Evolutionary conservation across 2,888 invertebrate species (phyloP).

Genomic region (Drosophila niveifrons): DNA sequence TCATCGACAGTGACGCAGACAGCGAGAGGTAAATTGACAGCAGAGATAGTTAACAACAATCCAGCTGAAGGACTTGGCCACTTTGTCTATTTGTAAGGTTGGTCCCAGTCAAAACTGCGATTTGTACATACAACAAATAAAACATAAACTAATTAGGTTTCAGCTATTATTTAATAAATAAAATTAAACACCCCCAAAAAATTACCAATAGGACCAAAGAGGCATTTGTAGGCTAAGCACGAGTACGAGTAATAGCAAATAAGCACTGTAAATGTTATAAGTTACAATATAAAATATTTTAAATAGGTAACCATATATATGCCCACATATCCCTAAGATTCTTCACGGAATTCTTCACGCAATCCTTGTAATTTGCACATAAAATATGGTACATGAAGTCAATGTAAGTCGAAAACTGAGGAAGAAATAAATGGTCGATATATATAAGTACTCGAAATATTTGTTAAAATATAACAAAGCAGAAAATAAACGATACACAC

Average conservation of each 20-base stretch:
- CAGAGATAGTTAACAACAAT: conserved; percentile 84
- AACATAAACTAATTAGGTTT: conserved; percentile 15
- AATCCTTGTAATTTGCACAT: no score
- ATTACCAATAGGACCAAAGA: conserved; percentile 72
- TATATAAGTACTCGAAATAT: no score
- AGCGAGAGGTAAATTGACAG: conserved; percentile 30
- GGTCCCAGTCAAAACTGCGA: conserved; percentile 19
- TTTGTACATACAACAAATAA: conserved; percentile 40
- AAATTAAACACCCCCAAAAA: conserved; percentile 50
- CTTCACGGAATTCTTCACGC: no score
- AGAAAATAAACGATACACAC: no score
- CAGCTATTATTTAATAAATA: conserved; percentile 2
- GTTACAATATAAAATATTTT: neutral
- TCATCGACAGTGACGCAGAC: neutral
- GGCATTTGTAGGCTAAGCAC: conserved; percentile 73
- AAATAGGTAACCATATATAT: neutral
- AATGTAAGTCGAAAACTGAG: conserved; percentile 51
- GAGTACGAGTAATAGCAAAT: neutral
- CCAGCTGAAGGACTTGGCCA: conserved; percentile 85
- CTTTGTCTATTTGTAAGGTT: conserved; percentile 84
- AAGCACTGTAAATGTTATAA: neutral
- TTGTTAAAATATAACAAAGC: no score
- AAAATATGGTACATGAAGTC: conserved; percentile 49
- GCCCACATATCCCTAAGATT: neutral
- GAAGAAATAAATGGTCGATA: no score